phyloP scores from a whole-genome alignment of 1,140 invertebrate genomes.

The Anthonomus grandis region DNA sequence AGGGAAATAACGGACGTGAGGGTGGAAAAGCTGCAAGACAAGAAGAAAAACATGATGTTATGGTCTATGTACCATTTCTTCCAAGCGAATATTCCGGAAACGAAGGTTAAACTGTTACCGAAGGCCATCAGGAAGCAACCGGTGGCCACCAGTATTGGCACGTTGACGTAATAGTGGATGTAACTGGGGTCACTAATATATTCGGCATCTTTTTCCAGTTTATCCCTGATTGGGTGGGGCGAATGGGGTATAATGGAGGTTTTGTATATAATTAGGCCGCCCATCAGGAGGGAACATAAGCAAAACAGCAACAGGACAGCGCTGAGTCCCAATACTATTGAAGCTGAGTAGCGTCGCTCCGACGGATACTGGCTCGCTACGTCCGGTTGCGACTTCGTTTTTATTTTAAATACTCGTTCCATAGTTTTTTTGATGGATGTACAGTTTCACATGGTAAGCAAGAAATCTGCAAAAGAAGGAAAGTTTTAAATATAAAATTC shows the following conservation, averaged over 20 bases:
- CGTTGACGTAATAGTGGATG: slow-evolving; percentile 27
- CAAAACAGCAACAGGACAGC: slow-evolving; percentile 58
- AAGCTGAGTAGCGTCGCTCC: slow-evolving; percentile 63
- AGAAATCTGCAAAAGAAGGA: no score
- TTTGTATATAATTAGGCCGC: slow-evolving; percentile 33
- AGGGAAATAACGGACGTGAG: slow-evolving; percentile 46
- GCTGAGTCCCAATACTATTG: slow-evolving; percentile 61
- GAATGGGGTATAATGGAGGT: slow-evolving; percentile 12
- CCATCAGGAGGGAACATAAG: slow-evolving; percentile 51
- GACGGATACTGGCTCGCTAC: slow-evolving; percentile 44
- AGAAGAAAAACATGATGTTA: slow-evolving; percentile 61
- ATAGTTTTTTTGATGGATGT: no score
- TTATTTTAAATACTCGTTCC: slow-evolving; percentile 30
- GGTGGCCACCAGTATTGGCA: slow-evolving; percentile 23
- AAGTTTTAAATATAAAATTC: no score
- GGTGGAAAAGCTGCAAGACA: slow-evolving; percentile 52
- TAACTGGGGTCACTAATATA: slow-evolving; percentile 12
- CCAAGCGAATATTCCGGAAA: slow-evolving; percentile 58
- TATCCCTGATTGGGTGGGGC: slow-evolving; percentile 1
- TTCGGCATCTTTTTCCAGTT: slow-evolving; percentile 21
- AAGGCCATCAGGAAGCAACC: slow-evolving; percentile 33
- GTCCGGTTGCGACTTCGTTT: slow-evolving; percentile 23
- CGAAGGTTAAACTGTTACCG: slow-evolving; percentile 53
- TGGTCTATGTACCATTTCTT: slow-evolving; percentile 63
- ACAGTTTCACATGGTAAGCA: no score